Evolutionary conservation across 2,888 invertebrate species (phyloP), one percentile per base, ranked within the genome.

Genomic region (Diploptera punctata): DNA sequence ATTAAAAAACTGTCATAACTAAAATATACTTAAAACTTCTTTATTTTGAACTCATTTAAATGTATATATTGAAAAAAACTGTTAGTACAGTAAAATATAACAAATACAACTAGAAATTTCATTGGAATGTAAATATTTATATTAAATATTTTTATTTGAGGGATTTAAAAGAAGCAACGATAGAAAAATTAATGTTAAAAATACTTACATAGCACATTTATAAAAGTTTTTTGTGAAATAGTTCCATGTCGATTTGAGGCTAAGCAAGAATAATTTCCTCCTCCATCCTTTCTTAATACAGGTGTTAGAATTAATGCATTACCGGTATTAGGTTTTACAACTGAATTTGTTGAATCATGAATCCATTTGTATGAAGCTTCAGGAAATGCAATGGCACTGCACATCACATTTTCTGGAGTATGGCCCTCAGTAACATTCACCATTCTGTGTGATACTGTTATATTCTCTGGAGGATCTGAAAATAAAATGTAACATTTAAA

Each of bases 171-270:
- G n/a, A n/a, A n/a, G n/a, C n/a, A n/a, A n/a, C n/a, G n/a, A n/a
- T n/a, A n/a, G n/a, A n/a, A n/a, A n/a, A n/a, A n/a, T n/a, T n/a
- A n/a, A n/a, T n/a, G n/a, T n/a, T n/a, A n/a, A 33, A 5, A 33
- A 33, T 38, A 89, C 92, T 92, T 84, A 96, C 96, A 96, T 84
- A 91, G 89, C 49, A 97, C 94, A 82, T 94, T 91, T 77, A 97
- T 86, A 76, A 86, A 85, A 3, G 93, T 90, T 21, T 89, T 87
- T 13, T 90, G 88, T 65, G 87, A 89, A 75, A 89, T 87, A 68
- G 86, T 87, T 19, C 96, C 97, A 77, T 96, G 95, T 77, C 91
- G 88, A 82, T 97, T 85, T 76, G 80, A 77, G 62, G 83, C 83
- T 73, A 82, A 80, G 77, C 97, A 97, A 60, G 90, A 85, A 81